Evolutionary conservation across 1,140 invertebrate genomes (phyloP).

Genomic region (silkworm (Bombyx mori)): DNA sequence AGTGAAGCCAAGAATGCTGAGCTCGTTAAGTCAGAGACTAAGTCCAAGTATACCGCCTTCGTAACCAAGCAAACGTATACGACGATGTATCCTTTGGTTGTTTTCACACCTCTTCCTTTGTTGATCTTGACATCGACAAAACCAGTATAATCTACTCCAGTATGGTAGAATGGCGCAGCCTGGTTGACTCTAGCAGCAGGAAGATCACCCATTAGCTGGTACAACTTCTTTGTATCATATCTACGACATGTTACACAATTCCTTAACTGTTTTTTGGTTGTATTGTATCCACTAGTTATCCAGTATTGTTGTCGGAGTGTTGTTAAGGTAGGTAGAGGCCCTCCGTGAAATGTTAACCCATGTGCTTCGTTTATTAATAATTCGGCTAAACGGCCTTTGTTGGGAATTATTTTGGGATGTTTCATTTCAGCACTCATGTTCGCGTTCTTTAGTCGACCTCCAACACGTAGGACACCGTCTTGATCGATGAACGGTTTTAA

Average conservation of each 20-base stretch:
- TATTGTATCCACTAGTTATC: not conserved
- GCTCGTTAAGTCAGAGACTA: not conserved
- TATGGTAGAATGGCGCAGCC: not conserved
- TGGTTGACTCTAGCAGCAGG: not conserved
- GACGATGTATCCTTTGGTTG: not conserved
- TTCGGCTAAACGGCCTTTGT: not conserved
- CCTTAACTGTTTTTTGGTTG: not conserved
- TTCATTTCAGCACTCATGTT: no score
- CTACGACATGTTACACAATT: not conserved
- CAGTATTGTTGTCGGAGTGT: not conserved
- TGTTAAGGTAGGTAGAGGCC: not conserved
- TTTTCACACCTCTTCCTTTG: not conserved
- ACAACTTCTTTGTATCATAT: not conserved
- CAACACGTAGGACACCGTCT: no score
- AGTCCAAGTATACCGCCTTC: not conserved
- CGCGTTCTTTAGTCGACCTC: no score
- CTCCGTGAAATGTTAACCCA: slow-evolving; percentile 1
- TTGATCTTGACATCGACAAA: not conserved
- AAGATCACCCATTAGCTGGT: not conserved
- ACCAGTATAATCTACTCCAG: not conserved
- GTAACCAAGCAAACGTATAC: not conserved
- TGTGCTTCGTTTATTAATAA: not conserved
- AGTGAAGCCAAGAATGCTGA: not conserved
- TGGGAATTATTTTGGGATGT: not conserved
- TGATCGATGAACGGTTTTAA: no score